phyloP scores from a whole-genome alignment of 2,113 vertebrate species.

The Rattus norvegicus region GRCr8 NC_086024.1:145928001-145928500 shows the following conservation, averaged over 20 bases:
- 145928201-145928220: not conserved
- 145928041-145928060: constrained; percentile 65
- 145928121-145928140: not conserved
- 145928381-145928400: not conserved
- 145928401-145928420: not conserved
- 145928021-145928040: constrained; percentile 60
- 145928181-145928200: not conserved
- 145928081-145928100: constrained; percentile 55
- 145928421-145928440: not conserved
- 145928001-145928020: constrained; percentile 33
- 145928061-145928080: constrained; percentile 70
- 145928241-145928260: not conserved
- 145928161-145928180: not conserved
- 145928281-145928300: not conserved
- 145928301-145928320: not conserved
- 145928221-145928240: not conserved
- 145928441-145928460: not conserved
- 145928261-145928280: not conserved
- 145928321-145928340: not conserved
- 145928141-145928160: too few relatives aligned
- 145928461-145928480: not conserved
- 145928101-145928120: constrained; percentile 61
- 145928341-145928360: not conserved
- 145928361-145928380: not conserved
- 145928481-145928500: not conserved